Evolutionary conservation across 2,888 invertebrate genomes (phyloP), one percentile per base, ranked within the genome.

Genomic region (Ichneumoninae sp.): DNA sequence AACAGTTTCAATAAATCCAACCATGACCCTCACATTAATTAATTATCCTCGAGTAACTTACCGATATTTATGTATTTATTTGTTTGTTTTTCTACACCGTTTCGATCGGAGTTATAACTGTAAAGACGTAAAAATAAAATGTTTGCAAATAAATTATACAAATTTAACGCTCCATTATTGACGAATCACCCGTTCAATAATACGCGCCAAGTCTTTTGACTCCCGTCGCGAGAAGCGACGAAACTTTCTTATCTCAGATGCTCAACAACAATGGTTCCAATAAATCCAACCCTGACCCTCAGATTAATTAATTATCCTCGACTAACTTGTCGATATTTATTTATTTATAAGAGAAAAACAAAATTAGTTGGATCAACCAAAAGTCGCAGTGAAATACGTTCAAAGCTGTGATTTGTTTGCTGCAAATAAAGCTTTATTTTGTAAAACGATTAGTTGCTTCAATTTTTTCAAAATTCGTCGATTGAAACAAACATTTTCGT

Each of bases 11-110:
- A 33, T 33, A 33, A 33, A 33, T 5, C 33, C 33, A 33, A 33
- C 33, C 33, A 33, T 5, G 5, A 6, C 5, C 33, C 52, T 19
- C 22, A n/a, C 7, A 47, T n/a, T 22, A 30, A 47, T 36, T 22
- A 52, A 50, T 36, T 71, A 71, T 71, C 33, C 26, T 22, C 19
- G 8, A 36, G 6, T 71, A 54, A 57, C 10, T 4, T 16, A 73
- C 26, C 1, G 0, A 1, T 33, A 22, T 47, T 30, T n/a, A 33
- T 1, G 5, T 33, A 71, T 33, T 22, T 26, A 26, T 26, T 13
- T 57, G 5, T 30, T 26, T 60, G n/a, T 19, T 16, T 26, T 16
- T 26, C 5, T 30, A 1, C 30, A 10, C 3, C 33, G 1, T 33
- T 7, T 33, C 33, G 33, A 33, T 33, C 26, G 26, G 33, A 33